Evolutionary conservation across 1,140 invertebrate genomes (phyloP).

Genomic region (Euwallacea fornicatus): DNA sequence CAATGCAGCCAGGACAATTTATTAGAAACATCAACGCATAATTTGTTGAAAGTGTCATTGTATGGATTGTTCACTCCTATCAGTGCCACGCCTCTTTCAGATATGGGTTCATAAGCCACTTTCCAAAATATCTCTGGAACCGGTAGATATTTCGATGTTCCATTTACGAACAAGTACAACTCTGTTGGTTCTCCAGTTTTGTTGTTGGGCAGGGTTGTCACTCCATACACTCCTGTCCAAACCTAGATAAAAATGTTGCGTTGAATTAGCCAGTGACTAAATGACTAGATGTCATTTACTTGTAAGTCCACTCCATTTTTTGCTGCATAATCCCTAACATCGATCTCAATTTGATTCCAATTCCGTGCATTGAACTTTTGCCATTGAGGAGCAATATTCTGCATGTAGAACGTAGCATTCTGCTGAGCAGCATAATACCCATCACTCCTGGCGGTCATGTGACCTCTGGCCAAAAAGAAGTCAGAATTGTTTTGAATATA

Average conservation of each 20-base stretch:
- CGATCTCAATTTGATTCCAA: conserved; percentile 57
- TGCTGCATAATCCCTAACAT: conserved; percentile 52
- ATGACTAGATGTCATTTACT: background rate
- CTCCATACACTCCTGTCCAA: conserved; percentile 52
- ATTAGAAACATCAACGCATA: conserved; percentile 61
- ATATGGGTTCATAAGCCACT: conserved; percentile 60
- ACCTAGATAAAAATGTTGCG: background rate
- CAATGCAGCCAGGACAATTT: conserved; percentile 56
- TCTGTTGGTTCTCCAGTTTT: conserved; percentile 49
- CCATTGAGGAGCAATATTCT: conserved; percentile 63
- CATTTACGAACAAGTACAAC: conserved; percentile 55
- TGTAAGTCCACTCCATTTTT: conserved; percentile 49
- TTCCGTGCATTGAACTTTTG: conserved; percentile 60
- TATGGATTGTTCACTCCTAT: conserved; percentile 69
- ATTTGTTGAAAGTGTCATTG: conserved; percentile 49
- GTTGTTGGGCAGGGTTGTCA: conserved; percentile 57
- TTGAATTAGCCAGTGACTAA: background rate
- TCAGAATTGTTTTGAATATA: conserved; percentile 60
- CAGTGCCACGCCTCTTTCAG: conserved; percentile 60
- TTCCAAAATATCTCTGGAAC: conserved; percentile 66
- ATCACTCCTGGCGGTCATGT: conserved; percentile 67
- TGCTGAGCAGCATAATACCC: conserved; percentile 64
- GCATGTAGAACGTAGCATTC: conserved; percentile 59
- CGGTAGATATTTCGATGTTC: conserved; percentile 55
- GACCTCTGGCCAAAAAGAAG: conserved; percentile 62